Conservation (phyloP, 2,888 invertebrate genomes). For the Cephus nigrinus region DNA sequence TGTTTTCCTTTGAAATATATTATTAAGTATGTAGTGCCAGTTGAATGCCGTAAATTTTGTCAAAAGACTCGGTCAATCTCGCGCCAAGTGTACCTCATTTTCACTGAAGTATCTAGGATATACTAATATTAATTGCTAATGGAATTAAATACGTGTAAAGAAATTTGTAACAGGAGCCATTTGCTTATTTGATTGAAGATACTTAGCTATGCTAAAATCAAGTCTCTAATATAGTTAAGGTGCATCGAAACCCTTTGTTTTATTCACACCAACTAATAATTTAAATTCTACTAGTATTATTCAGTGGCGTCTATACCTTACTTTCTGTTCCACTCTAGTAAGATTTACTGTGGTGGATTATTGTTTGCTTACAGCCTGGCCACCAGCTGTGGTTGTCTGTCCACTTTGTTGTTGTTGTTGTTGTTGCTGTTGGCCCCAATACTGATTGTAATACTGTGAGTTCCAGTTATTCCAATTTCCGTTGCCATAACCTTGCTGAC, state of each 20-base stretch:
- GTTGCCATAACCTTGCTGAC: slow-evolving; percentile 52
- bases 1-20: slow-evolving; percentile 13
- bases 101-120: no score
- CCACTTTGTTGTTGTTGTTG: slow-evolving; percentile 40
- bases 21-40: slow-evolving; percentile 13
- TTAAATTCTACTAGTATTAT: no score
- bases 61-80: slow-evolving; percentile 4
- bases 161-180: no score
- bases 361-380: slow-evolving; percentile 61
- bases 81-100: no score
- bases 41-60: neutral
- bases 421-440: slow-evolving; percentile 58
- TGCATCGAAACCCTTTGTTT: no score
- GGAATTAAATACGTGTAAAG: no score
- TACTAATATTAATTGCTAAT: no score
- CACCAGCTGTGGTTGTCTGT: slow-evolving; percentile 48
- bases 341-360: slow-evolving; percentile 52
- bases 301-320: slow-evolving; percentile 46
- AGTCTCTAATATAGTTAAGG: no score
- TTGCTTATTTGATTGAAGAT: no score
- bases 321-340: slow-evolving; percentile 53
- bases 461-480: slow-evolving; percentile 62
- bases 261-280: no score
- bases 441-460: slow-evolving; percentile 63
- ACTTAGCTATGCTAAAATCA: no score